These are phyloP conservation scores for Pontoporia blainvillei DNA, from an alignment of 2,113 vertebrate species.

Conservation along the genomic window DNA sequence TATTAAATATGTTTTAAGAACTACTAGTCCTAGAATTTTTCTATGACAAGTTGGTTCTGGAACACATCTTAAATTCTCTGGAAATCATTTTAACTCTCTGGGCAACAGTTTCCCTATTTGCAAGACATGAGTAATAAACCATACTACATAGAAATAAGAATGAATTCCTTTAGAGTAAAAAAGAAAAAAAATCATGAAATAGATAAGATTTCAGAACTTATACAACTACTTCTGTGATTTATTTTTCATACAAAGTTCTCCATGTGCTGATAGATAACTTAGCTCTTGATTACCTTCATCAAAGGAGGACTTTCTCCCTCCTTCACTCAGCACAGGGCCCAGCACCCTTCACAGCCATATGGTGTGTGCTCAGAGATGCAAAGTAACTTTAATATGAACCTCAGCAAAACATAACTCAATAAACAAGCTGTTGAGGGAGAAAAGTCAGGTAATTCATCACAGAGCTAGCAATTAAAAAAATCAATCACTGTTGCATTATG, in stretches of 20 bases:
- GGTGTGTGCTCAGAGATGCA: not conserved
- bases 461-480: not conserved
- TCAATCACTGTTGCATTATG: not conserved
- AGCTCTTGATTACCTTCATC: not conserved
- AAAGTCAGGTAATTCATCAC: not conserved
- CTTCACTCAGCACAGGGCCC: not conserved
- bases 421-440: not conserved
- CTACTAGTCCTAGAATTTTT: not conserved
- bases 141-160: not conserved
- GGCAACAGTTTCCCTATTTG: not conserved
- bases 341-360: not conserved
- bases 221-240: not conserved
- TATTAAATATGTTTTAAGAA: slow-evolving; percentile 24
- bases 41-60: not conserved
- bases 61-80: not conserved
- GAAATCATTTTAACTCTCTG: not conserved
- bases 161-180: slow-evolving; percentile 13
- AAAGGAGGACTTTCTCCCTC: not conserved
- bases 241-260: not conserved
- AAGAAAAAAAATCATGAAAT: not conserved
- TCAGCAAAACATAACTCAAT: not conserved
- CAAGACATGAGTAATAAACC: not conserved
- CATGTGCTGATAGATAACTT: not conserved
- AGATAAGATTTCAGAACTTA: not conserved
- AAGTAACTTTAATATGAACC: not conserved